A percentile compares a stretch with the other conserved stretches of the same genome.
Evolutionary conservation across 1,140 invertebrate species (phyloP).

Genomic region (Formica exsecta): DNA sequence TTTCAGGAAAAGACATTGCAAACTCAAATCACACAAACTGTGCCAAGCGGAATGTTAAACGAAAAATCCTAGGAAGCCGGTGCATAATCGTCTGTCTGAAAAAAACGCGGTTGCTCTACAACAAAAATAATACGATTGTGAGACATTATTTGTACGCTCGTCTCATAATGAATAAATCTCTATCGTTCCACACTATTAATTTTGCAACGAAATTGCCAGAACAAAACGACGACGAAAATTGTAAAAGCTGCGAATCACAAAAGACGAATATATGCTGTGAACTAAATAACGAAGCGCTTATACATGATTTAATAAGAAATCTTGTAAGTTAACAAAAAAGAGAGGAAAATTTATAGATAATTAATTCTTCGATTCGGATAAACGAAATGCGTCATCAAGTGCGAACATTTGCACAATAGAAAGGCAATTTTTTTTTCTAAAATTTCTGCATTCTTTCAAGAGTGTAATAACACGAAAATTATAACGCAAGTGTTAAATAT

Average conservation of each 20-base stretch:
- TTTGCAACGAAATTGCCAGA: neutral
- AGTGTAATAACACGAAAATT: neutral
- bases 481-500: neutral
- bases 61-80: slow-evolving; percentile 42
- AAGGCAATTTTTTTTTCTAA: neutral
- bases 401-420: neutral
- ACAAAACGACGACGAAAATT: neutral
- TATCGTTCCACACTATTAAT: neutral
- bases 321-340: neutral
- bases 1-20: slow-evolving; percentile 55
- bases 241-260: neutral
- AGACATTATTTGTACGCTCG: slow-evolving; percentile 7
- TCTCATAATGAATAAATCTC: neutral
- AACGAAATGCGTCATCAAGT: slow-evolving; percentile 4
- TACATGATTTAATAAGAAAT: neutral
- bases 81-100: slow-evolving; percentile 13
- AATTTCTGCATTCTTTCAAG: neutral
- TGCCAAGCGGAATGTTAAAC: slow-evolving; percentile 70
- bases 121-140: neutral
- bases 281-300: slow-evolving; percentile 5
- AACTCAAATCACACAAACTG: slow-evolving; percentile 73
- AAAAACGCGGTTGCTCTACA: slow-evolving; percentile 13
- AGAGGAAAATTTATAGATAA: slow-evolving; percentile 32
- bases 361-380: slow-evolving; percentile 58
- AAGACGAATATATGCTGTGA: neutral